Evolutionary conservation across 2,888 invertebrate genomes (phyloP).

Genomic region (Limnephilus marmoratus): DNA sequence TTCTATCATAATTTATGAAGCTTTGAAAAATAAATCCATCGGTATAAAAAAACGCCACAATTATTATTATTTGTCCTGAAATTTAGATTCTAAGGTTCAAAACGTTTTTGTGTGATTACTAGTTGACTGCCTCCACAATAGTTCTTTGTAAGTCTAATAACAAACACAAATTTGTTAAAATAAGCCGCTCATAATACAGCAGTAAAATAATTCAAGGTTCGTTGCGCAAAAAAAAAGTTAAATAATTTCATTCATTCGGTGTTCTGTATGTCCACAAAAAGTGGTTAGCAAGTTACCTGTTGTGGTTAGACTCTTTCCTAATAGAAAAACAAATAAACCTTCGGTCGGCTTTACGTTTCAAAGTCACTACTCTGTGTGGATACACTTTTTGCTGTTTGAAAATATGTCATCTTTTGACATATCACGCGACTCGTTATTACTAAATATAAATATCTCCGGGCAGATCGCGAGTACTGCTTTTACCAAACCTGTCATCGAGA

Average conservation of each 20-base stretch:
- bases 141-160: no score
- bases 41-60: no score
- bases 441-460: not conserved
- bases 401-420: constrained; percentile 3
- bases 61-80: no score
- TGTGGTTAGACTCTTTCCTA: not conserved
- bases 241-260: not conserved
- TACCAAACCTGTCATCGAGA: not conserved
- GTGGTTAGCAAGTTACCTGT: not conserved
- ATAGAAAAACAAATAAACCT: not conserved
- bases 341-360: not conserved
- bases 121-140: no score
- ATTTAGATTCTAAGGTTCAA: no score
- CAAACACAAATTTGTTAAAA: no score
- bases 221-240: no score
- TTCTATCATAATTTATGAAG: not conserved
- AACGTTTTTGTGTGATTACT: no score
- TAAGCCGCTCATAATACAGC: no score
- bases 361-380: not conserved
- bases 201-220: not conserved
- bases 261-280: not conserved
- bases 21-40: not conserved
- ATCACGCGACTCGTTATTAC: not conserved
- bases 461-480: not conserved
- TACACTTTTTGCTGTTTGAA: not conserved